Evolutionary conservation across 2,888 invertebrate genomes (phyloP).

Genomic region (Drosophila macrospina): DNA sequence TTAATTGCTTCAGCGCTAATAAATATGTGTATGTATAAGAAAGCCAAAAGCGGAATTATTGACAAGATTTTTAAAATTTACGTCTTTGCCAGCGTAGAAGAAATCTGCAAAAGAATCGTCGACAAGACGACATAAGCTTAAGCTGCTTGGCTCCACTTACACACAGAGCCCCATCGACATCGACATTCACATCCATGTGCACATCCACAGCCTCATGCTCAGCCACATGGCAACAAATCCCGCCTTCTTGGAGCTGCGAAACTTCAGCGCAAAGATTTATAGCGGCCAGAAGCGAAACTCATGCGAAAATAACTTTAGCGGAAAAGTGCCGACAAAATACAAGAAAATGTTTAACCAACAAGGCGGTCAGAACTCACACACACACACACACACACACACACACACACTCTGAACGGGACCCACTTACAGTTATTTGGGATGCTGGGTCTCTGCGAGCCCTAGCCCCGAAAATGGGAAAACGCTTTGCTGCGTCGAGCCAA

Average conservation of each 20-base stretch:
- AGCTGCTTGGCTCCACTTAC: constrained; percentile 47
- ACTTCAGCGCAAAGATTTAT: constrained; percentile 69
- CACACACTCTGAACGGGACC: constrained; percentile 21
- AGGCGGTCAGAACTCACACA: constrained; percentile 51
- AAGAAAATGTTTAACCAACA: constrained; percentile 77
- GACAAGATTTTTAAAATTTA: constrained; percentile 56
- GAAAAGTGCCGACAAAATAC: constrained; percentile 79
- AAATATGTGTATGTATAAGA: constrained; percentile 29
- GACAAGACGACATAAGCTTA: constrained; percentile 50
- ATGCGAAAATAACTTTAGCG: constrained; percentile 79
- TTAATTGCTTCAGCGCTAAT: constrained; percentile 62
- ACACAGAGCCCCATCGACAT: neutral
- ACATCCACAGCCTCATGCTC: neutral
- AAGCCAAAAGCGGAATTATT: constrained; percentile 60
- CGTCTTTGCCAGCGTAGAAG: constrained; percentile 13
- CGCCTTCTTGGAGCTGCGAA: constrained; percentile 35
- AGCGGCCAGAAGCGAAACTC: constrained; percentile 59
- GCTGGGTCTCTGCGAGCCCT: constrained; percentile 23
- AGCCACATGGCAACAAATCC: constrained; percentile 15
- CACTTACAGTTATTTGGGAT: constrained; percentile 48
- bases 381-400: constrained; percentile 29
- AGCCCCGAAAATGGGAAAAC: constrained; percentile 51
- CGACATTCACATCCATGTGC: neutral
- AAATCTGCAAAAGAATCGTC: constrained; percentile 7
- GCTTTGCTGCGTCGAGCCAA: constrained; percentile 59